A percentile compares a stretch with the other conserved stretches of the same genome.
Conservation (phyloP, 1,140 invertebrate genomes). For the Sycophaga agraensis region DNA sequence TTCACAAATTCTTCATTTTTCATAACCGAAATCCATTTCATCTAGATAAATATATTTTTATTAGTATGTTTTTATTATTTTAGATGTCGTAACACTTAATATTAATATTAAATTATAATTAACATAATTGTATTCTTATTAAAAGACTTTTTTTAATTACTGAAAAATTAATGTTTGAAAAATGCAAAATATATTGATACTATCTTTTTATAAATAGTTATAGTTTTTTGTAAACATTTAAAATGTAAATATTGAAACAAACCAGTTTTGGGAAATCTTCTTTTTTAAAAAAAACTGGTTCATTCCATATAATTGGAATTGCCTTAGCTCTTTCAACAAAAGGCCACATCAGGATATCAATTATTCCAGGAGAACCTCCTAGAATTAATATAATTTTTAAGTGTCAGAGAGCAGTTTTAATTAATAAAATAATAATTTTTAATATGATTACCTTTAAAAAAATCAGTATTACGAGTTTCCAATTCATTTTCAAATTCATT, state of each 20-base stretch:
- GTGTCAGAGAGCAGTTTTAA: not conserved
- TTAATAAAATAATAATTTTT: not conserved
- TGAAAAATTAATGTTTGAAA: too few relatives aligned
- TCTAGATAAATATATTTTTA: slow-evolving; percentile 26
- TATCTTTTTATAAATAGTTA: too few relatives aligned
- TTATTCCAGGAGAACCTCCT: slow-evolving; percentile 39
- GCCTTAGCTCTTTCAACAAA: slow-evolving; percentile 46
- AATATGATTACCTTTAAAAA: slow-evolving; percentile 40
- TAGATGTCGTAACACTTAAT: too few relatives aligned
- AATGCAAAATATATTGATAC: too few relatives aligned
- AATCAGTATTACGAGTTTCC: slow-evolving; percentile 37
- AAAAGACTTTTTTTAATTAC: too few relatives aligned
- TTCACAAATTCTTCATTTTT: slow-evolving; percentile 34
- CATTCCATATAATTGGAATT: slow-evolving; percentile 40
- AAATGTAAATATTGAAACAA: too few relatives aligned
- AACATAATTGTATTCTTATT: too few relatives aligned
- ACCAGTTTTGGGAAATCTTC: slow-evolving; percentile 40
- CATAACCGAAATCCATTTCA: slow-evolving; percentile 40
- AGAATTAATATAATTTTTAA: slow-evolving; percentile 3
- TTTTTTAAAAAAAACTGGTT: slow-evolving; percentile 38
- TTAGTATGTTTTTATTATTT: not conserved
- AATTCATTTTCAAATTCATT: slow-evolving; percentile 44
- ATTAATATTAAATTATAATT: too few relatives aligned
- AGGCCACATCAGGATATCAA: slow-evolving; percentile 48
- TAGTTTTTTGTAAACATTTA: too few relatives aligned